Base-by-base conservation (phyloP, 2,888 invertebrate genomes). In the Drosophila subquinaria region DNA sequence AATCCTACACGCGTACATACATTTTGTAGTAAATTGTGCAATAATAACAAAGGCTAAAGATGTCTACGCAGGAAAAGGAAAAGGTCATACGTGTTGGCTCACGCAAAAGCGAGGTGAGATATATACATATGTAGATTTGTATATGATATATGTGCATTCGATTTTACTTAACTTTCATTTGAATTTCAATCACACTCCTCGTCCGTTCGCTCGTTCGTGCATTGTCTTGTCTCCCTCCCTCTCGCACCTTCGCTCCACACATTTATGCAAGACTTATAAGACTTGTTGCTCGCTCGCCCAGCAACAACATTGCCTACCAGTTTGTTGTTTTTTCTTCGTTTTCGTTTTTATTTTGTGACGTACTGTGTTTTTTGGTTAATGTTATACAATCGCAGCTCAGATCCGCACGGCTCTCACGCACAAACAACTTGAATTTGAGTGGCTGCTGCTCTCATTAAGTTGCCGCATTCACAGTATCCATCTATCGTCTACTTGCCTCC, bases 81-180 rank as follows among this genome's bases (percentile, higher is more conserved):
- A 94, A 94, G 92, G 93, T 94, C 84, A 95, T 97, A 79, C 94
- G 95, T 80, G 97, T 97, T 67, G 97, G 97, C 65, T 97, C 97
- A 51, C 94, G 97, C 82, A 97, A 97, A 93, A 97, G 97, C 91
- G 96, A 97, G 95, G 97, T 96, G 93, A 93, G 94, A 35, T 55
- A 55, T 93, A 52, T 50, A 35, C 23, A 51, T 38, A 45, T 36
- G 42, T n/a, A 35, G 0, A 27, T 42, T 11, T 27, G 62, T 57
- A 20, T 64, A 17, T 71, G 33, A 38, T 13, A 57, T 60, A 75
- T 73, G 43, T 68, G 63, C 65, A 78, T 83, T 48, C 74, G 70
- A 69, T 77, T 61, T 57, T 40, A 47, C 36, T 64, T 53, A 50
- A 64, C 65, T 68, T 68, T 73, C 71, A 88, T 85, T 87, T 89